Conservation (phyloP, 2,888 invertebrate species). For the Aquatica leii region DNA sequence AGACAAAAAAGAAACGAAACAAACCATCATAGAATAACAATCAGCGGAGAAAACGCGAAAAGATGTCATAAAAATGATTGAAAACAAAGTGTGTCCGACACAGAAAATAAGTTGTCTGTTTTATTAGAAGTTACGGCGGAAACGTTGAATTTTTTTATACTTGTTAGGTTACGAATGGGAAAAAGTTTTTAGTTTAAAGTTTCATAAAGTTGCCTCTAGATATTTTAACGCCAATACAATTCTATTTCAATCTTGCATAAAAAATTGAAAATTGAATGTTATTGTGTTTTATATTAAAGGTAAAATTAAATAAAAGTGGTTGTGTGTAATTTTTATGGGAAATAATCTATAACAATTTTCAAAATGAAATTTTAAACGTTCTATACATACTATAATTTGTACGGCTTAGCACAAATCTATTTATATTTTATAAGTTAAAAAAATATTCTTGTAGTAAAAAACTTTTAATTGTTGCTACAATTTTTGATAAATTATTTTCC, state of each 20-base stretch:
- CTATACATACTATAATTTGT: no score
- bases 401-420: no score
- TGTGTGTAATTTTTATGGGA: no score
- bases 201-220: slow-evolving; percentile 33
- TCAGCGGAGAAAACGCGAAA: slow-evolving; percentile 49
- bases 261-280: slow-evolving; percentile 21
- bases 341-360: no score
- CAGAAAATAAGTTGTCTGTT: slow-evolving; percentile 44
- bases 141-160: slow-evolving; percentile 41
- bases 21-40: slow-evolving; percentile 54
- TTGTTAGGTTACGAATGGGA: slow-evolving; percentile 38
- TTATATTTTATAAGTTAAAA: no score
- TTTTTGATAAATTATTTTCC: no score
- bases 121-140: slow-evolving; percentile 38
- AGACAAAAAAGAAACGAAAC: slow-evolving; percentile 51
- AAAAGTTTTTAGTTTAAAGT: slow-evolving; percentile 35
- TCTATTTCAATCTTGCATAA: slow-evolving; percentile 23
- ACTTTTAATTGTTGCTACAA: no score
- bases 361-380: no score
- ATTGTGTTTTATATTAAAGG: no score
- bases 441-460: no score
- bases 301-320: no score
- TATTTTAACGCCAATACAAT: slow-evolving; percentile 38
- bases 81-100: slow-evolving; percentile 50
- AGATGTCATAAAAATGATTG: slow-evolving; percentile 53